Conservation (phyloP, 1,140 invertebrate genomes). For the Drosophila obscura region DNA sequence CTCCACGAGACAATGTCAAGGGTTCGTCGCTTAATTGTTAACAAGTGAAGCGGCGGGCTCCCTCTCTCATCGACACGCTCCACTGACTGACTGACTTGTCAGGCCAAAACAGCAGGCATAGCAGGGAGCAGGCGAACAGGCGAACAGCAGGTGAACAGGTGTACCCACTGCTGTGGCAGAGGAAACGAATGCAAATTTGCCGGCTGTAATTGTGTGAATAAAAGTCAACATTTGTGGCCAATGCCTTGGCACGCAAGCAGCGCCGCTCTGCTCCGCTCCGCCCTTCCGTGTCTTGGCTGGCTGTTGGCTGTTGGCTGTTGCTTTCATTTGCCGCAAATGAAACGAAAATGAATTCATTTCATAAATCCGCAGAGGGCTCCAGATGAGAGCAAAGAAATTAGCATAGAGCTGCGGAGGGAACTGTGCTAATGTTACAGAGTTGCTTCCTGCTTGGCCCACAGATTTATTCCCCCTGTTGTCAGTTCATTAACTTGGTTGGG, state of each 20-base stretch:
- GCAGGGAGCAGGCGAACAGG: constrained; percentile 16
- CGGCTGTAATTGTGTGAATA: constrained; percentile 76
- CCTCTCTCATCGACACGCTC: constrained; percentile 22
- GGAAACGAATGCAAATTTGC: constrained; percentile 57
- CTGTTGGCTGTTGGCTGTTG: constrained; percentile 10
- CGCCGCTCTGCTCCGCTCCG: constrained; percentile 7
- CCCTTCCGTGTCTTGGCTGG: constrained; percentile 27
- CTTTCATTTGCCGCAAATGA: constrained; percentile 6
- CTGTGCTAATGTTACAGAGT: constrained; percentile 69
- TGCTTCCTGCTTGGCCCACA: constrained; percentile 54
- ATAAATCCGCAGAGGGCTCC: constrained; percentile 15
- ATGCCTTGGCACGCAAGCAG: constrained; percentile 60
- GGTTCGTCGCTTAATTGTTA: constrained; percentile 54
- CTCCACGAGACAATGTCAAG: constrained; percentile 51
- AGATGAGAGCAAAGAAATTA: constrained; percentile 58
- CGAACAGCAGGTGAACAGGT: constrained; percentile 22
- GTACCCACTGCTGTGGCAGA: background rate
- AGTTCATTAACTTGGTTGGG: constrained; percentile 73
- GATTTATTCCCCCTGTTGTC: constrained; percentile 20
- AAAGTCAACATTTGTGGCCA: constrained; percentile 78
- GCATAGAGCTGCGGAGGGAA: constrained; percentile 49
- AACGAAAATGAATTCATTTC: constrained; percentile 72
- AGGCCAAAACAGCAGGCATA: constrained; percentile 9
- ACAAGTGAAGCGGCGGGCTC: constrained; percentile 47
- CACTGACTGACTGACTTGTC: constrained; percentile 10